phyloP scores from a whole-genome alignment of 2,113 vertebrate species.

The Entomyzon cyanotis region DNA sequence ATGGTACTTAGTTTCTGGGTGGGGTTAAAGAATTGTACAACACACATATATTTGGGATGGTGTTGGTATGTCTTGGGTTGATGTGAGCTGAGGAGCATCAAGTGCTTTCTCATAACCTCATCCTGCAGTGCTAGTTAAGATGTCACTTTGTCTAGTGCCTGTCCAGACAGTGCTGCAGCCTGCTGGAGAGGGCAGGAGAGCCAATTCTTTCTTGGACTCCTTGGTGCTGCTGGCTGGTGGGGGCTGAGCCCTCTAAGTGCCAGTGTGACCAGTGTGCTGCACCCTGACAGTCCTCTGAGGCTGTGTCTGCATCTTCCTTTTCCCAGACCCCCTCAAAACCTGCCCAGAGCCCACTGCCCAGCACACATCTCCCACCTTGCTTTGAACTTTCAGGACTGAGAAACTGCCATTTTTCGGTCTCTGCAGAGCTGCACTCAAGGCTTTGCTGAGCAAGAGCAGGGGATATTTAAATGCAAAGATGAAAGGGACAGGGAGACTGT shows the following conservation, averaged over 20 bases:
- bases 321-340: neutral
- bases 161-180: fast-evolving
- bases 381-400: neutral
- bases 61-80: neutral
- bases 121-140: neutral
- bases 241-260: too few species aligned
- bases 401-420: neutral
- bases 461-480: neutral
- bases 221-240: neutral
- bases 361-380: neutral
- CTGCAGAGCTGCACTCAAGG: neutral
- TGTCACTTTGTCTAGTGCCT: neutral
- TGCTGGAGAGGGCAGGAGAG: neutral
- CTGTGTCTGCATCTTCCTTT: neutral
- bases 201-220: neutral
- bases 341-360: neutral
- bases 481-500: neutral
- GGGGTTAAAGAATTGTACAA: neutral
- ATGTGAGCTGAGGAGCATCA: neutral
- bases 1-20: neutral
- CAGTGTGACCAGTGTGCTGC: fast-evolving
- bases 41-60: neutral
- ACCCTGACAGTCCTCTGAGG: neutral
- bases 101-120: neutral
- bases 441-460: neutral